Percentiles rank a stretch among this genome's conserved stretches.
Conservation (phyloP, 2,113 vertebrate species). For the Cariama cristata region DNA sequence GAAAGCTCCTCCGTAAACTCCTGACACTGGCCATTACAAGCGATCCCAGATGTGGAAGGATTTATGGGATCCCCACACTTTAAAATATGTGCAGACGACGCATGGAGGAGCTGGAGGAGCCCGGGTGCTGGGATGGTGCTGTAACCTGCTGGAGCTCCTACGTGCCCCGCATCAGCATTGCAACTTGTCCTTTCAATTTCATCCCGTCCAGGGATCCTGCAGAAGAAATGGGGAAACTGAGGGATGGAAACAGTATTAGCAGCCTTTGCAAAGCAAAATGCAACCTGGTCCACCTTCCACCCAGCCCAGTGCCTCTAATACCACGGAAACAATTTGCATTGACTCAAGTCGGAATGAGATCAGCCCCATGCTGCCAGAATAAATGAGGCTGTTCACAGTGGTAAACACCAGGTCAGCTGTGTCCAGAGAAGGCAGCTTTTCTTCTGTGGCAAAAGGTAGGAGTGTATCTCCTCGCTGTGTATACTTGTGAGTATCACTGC, state of each 20-base stretch:
- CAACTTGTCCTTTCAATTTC: not conserved
- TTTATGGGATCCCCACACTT: conserved; percentile 61
- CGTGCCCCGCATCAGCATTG: not conserved
- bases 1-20: conserved; percentile 60
- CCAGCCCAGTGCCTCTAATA: not conserved
- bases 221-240: not conserved
- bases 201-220: not conserved
- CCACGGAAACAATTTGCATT: not conserved
- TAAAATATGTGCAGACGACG: not conserved
- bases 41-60: conserved; percentile 65
- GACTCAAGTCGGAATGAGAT: not conserved
- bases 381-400: not conserved
- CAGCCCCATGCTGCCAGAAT: not conserved
- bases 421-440: not conserved
- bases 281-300: not conserved
- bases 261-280: conserved; percentile 12
- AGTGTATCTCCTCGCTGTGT: not conserved
- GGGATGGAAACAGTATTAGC: not conserved
- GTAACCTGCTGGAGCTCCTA: accelerated
- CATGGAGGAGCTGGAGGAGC: too few species aligned
- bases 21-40: conserved; percentile 58
- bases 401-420: not conserved
- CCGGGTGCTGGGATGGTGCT: not conserved
- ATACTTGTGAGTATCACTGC: not conserved
- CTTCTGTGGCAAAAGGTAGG: not conserved